These are phyloP conservation scores for Acinonyx jubatus DNA, from an alignment of 2,113 vertebrate genomes.

Conservation along the genomic window DNA sequence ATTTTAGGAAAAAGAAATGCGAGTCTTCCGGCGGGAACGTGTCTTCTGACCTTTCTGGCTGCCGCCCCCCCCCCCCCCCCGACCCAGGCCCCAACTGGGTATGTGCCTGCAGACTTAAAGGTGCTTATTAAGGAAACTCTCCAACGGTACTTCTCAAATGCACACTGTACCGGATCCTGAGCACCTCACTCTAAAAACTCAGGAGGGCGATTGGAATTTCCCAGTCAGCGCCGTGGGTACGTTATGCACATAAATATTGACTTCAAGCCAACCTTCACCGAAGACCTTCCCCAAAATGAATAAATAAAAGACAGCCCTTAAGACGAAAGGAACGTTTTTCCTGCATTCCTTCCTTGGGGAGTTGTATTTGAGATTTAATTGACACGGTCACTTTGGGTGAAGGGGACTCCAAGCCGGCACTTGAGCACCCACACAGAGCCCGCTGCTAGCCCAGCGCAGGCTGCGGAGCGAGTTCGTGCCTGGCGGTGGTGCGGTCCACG, in stretches of 20 bases:
- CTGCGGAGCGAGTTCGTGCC: not conserved
- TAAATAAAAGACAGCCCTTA: not conserved
- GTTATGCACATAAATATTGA: not conserved
- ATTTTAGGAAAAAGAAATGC: conserved; percentile 33
- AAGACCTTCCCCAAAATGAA: not conserved
- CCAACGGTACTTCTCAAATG: not conserved
- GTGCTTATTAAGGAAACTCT: not conserved
- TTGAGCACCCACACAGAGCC: not conserved
- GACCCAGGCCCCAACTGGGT: not conserved
- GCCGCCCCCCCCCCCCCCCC: not conserved
- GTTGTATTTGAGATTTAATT: not conserved
- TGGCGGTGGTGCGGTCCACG: accelerated
- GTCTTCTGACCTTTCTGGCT: conserved; percentile 17
- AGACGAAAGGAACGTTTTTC: not conserved
- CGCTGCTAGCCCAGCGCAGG: not conserved
- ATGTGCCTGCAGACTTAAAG: not conserved
- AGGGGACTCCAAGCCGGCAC: not conserved
- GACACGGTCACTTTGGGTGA: not conserved
- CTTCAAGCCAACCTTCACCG: not conserved
- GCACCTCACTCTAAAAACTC: not conserved
- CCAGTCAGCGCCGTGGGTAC: not conserved
- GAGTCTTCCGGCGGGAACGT: not conserved
- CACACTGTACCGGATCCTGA: not conserved
- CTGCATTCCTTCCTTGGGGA: not conserved
- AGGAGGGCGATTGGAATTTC: not conserved